Evolutionary conservation across 2,888 invertebrate genomes (phyloP), one percentile per base, ranked within the genome.

Genomic region (Prosopocoilus inquinatus): DNA sequence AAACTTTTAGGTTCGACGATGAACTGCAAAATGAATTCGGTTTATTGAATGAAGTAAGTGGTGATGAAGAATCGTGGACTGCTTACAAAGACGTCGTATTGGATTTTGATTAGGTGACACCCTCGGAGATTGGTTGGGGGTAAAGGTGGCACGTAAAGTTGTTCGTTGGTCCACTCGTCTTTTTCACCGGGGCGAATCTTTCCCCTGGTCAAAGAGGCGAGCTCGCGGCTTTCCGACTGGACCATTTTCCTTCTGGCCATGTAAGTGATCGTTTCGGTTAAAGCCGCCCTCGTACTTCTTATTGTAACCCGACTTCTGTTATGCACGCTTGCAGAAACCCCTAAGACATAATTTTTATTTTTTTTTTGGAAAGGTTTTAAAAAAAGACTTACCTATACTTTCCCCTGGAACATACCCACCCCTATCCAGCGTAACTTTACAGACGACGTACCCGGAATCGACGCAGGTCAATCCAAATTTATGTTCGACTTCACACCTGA

Each of bases 391-490:
- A 67, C 87, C 85, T 75, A 96, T 90, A 71, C 90, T 92, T 79
- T 96, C 95, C 2, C 96, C 96, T 9, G 96, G 94, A 58, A 96
- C 94, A 79, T 94, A 97, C 15, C 96, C 96, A 55, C 94, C 93
- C 71, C 94, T 86, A 79, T 94, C 94, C 61, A 96, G 80, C 59
- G 90, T 83, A 59, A 96, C 92, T 70, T 89, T 84, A 72, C 94
- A 95, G 49, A 89, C 82, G 45, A 96, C 91, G 7, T 89, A 85
- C 47, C 96, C 96, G 43, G 92, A 89, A 63, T 91, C 90, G 63
- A 94, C 88, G 74, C 95, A 95, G 39, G 89, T 89, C 66, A 93
- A 88, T 53, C 94, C 94, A 66, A 95, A 83, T 67, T 88, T 89
- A 79, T 94, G 95, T 74, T 94, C 94, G 64, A 94, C 88, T 78